Evolutionary conservation across 23 tunicate species (phyloP), one percentile per base, ranked within the genome.

Genomic region (Pegea sp.): DNA sequence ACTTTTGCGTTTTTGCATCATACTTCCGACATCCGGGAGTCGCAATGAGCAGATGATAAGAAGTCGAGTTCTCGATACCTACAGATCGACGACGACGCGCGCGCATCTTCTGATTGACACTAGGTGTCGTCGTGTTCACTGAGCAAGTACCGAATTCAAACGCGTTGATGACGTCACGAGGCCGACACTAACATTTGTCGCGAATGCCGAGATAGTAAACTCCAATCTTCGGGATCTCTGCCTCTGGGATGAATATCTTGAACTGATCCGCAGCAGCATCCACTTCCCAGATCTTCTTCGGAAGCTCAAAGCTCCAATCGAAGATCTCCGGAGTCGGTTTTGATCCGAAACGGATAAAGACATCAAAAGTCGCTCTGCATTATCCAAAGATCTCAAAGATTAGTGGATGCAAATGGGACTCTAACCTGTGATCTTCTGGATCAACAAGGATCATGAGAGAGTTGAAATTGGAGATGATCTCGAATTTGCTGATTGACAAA

Each of bases 11-110:
- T 48, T 77, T 61, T 27, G 75, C 61, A 67, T 89, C 90, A 52
- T 77, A 76, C 55, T 75, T 71, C 50, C 98, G 58, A 57, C 98
- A 89, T 30, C 98, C 98, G 30, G 98, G 98, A 27, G 90, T 77
- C 7, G 90, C 86, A 18, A 89, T 71, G 42, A 89, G 67, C 34
- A 89, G 59, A 43, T 77, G 90, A 55, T 89, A 77, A 19, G 71
- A 71, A 13, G 90, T 89, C 16, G 95, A 73, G 43, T 89, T 76
- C 8, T 46, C 48, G 16, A 52, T 8, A 44, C 66, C 29, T 8
- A 84, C 71, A 2, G 86, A 57, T 18, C 98, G 61, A 34, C 90
- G 53, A 11, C 98, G 68, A 8, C 96, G 65, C 60, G 71, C 64
- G 28, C 72, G 49, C 29, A 42, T 56, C 1, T 57, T 28, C 23